A percentile compares a stretch with the other conserved stretches of the same genome.
These are phyloP conservation scores for Sarcophaga rosellei DNA, from an alignment of 2,888 invertebrate genomes.

Conservation along the genomic window DNA sequence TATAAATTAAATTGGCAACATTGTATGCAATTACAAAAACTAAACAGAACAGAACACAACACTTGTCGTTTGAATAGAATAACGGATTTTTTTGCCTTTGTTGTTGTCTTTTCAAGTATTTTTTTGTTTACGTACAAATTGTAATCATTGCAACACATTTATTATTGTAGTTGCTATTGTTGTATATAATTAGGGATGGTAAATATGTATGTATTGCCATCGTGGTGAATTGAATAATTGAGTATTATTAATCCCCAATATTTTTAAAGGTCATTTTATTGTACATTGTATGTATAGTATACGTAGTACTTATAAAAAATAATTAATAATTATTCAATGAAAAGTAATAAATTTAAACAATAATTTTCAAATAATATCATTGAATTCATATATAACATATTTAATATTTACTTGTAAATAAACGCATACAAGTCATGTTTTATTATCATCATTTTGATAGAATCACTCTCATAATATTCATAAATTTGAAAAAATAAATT, in stretches of 20 bases:
- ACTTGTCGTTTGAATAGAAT: slow-evolving; percentile 32
- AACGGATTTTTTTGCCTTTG: slow-evolving; percentile 18
- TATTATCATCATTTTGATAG: too few relatives aligned
- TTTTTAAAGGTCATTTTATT: background rate
- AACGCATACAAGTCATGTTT: background rate
- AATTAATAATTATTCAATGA: background rate
- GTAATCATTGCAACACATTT: background rate
- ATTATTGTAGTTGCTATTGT: background rate
- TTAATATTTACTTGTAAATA: background rate
- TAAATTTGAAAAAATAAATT: too few relatives aligned
- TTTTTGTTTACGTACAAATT: too few relatives aligned
- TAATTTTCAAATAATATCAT: background rate
- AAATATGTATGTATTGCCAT: too few relatives aligned
- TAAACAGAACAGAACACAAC: slow-evolving; percentile 3
- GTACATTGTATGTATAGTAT: background rate
- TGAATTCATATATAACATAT: background rate
- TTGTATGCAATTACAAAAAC: background rate
- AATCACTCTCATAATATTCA: too few relatives aligned
- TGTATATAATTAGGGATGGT: background rate
- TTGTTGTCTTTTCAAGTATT: background rate
- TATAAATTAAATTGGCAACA: background rate
- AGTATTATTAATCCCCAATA: too few relatives aligned
- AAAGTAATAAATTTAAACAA: background rate
- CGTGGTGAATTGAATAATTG: too few relatives aligned
- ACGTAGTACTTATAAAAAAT: background rate